Evolutionary conservation across 2,888 invertebrate species (phyloP), one percentile per base, ranked within the genome.

Genomic region (Amphimallon solstitiale): DNA sequence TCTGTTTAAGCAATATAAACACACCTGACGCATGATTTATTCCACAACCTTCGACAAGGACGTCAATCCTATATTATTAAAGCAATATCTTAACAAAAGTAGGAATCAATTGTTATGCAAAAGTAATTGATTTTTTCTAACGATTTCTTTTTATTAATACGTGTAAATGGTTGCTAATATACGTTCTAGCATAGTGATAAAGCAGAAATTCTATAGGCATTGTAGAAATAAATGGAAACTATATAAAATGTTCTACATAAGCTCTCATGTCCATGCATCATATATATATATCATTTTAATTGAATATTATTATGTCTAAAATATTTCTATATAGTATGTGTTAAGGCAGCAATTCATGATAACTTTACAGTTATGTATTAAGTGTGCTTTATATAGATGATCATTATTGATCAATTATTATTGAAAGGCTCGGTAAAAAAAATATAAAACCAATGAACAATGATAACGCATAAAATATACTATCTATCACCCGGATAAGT

Each of bases 21-120:
- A 65, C 67, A 69, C 67, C 69, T 67, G 69, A 65, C 63, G 60
- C 65, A 51, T 70, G 65, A 64, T 68, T 69, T 66, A 68, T 67
- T 40, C 61, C 35, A 43, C 66, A 64, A 64, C 67, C 67, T 69
- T 69, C 63, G 45, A 45, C 68, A 71, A 71, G 71, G 71, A 61
- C 68, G 68, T 48, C 63, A 63, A 51, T 35, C 63, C 46, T 38
- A 17, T 52, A 46, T 64, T 45, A 46, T 64, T 45, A 46, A 19
- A 34, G 54, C 35, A 64, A 63, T 34, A 46, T 23, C 12, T 46
- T 23, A 61, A 21, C 15, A 34, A 9, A 29, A 54, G 37, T 45
- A 54, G 17, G 63, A 29, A 46, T 54, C 14, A 54, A 52, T 54
- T 64, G 52, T 64, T 46, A 64, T 35, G 17, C 63, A 52, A 64